phyloP scores from a whole-genome alignment of 2,888 invertebrate species.

The Torymus tubicola region DNA sequence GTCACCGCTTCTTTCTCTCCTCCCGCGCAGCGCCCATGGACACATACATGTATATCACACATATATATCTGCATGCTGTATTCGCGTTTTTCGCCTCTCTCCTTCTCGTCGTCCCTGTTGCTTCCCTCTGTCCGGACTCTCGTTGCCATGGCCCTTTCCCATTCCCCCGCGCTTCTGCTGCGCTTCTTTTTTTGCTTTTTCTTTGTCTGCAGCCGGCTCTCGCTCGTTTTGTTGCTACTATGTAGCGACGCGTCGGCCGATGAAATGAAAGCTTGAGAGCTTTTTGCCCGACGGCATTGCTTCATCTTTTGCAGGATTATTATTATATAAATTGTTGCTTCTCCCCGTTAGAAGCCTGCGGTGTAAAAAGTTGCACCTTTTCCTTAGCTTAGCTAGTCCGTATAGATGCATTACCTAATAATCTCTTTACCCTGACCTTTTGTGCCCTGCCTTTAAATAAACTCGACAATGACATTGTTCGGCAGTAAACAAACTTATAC shows the following conservation, averaged over 20 bases:
- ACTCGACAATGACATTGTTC: conserved; percentile 32
- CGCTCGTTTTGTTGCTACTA: neutral
- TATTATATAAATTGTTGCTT: too few relatives aligned
- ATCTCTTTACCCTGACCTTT: conserved; percentile 27
- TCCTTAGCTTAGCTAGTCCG: too few relatives aligned
- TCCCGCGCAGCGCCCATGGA: neutral
- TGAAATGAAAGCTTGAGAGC: neutral
- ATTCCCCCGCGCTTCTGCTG: neutral
- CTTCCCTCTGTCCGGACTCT: conserved; percentile 24
- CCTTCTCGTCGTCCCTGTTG: conserved; percentile 27
- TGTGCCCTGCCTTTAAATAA: conserved; percentile 10
- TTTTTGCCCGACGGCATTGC: neutral
- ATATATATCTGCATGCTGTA: too few relatives aligned
- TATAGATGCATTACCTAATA: neutral
- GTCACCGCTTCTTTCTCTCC: conserved; percentile 20
- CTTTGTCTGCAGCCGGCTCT: conserved; percentile 25
- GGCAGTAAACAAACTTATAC: conserved; percentile 2
- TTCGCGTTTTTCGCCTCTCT: conserved; percentile 17
- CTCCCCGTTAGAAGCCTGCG: too few relatives aligned
- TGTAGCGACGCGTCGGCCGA: neutral
- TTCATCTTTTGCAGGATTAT: too few relatives aligned
- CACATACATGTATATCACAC: neutral
- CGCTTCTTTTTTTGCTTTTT: conserved; percentile 29
- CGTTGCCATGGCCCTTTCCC: conserved; percentile 47
- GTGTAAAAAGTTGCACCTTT: too few relatives aligned